Evolutionary conservation across 2,888 invertebrate genomes (phyloP), one percentile per base, ranked within the genome.

Genomic region (Dolichomitus sp.): DNA sequence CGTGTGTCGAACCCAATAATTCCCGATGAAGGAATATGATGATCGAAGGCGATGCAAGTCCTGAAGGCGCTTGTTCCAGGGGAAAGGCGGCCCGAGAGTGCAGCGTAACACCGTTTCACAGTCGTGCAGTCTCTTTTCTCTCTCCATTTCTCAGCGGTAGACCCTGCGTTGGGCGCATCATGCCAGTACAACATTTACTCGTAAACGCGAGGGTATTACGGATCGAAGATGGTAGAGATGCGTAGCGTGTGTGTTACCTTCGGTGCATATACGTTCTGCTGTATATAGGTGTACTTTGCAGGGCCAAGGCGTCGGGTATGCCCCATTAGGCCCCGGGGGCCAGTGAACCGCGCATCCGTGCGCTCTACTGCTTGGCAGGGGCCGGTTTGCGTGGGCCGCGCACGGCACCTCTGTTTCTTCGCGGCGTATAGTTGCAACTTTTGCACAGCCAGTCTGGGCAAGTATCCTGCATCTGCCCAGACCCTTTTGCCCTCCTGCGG

Each of bases 351-450:
- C 83, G 85, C 74, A 82, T 85, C 59, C 73, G 78, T 73, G 74
- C 42, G 72, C 57, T 23, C 72, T 42, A 7, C 42, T 3, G 57
- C 68, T 57, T 72, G 86, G 87, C 85, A 86, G 88, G 82, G 91
- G 89, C 90, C 88, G 87, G 88, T 89, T 90, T 90, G 91, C 91
- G 91, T 91, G 91, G 91, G 91, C 85, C 86, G 89, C 48, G 52
- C 74, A 85, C 88, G 87, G 90, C 90, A 91, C 90, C 90, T 90
- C 88, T 76, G 90, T 88, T 90, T 86, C 82, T 87, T 83, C 87
- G 75, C 81, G 68, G 33, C 59, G 57, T 63, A 70, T 77, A 72
- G 57, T 66, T 54, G 37, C 75, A 86, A 85, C 81, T 86, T 42
- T 40, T 87, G 87, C 85, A 59, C 81, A 83, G 37, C 59, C 54